Base-by-base conservation (phyloP, 2,113 vertebrate genomes). In the Syngnathus typhle region DNA sequence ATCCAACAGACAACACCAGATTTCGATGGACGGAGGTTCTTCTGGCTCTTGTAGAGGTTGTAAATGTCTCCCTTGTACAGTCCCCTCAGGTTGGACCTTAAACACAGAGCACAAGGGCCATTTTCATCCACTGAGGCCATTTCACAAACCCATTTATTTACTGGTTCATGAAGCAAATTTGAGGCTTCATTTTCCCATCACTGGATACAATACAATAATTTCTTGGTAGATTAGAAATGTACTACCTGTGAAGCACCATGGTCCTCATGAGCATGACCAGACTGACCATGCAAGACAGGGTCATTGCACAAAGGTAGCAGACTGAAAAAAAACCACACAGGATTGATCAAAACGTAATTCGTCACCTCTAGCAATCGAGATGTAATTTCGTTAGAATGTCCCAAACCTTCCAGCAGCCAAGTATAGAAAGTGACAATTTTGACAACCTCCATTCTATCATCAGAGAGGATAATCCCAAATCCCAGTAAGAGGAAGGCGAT, bases 331-430 rank as follows among this genome's bases (percentile, higher is more conserved):
- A 56, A 52, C 52, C 47, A 43, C 3, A 19, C 27, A 32, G 27
- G 27, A 32, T 3, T 32, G 27, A 32, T 32, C 27, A 49, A 23
- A 44, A 19, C 37, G 1, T 13, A 60, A 39, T 18, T 9, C 0
- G 36, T 7, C 2, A 18, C 36, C 47, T 51, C 1, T 52, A n/a
- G 6, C 10, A 60, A 19, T 60, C 59, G 10, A 64, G 27, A 64
- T 49, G 19, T 5, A 23, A 13, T 63, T 63, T 49, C n/a, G 12
- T 18, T 52, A 12, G 32, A n/a, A 58, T 8, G 46, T 15, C 19
- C 13, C 56, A 60, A 68, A 96, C 95, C 95, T 90, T 98, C 95
- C 68, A 96, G 75, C 0, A 92, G 60, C 95, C 95, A 96, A 0
- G 95, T 88, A 65, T 95, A 92, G 70, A 93, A 88, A 4, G 85